Evolutionary conservation across 2,888 invertebrate genomes (phyloP), one percentile per base, ranked within the genome.

Genomic region (Physocephala rufipes): DNA sequence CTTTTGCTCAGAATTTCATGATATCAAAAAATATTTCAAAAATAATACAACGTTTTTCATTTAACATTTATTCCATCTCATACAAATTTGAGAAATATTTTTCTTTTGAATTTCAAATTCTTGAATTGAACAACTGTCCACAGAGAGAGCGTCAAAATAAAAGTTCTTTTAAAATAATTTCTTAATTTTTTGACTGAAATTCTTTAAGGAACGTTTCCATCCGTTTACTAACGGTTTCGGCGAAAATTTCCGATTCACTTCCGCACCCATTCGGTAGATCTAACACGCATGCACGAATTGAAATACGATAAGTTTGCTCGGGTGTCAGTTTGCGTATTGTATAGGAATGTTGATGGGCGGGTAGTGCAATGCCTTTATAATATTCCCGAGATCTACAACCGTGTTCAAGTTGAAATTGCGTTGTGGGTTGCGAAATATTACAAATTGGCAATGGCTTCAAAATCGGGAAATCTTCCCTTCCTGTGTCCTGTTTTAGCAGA

Each of bases 221-320:
- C 36, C 78, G 78, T 69, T 76, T 78, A 47, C 78, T 72, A 0
- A 81, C 67, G 0, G 80, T 77, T 36, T 80, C 76, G 0, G 77
- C 75, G n/a, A 67, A 62, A 51, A 79, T 72, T 1, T 65, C 64
- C n/a, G 68, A 74, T 1, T 81, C 83, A 0, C 73, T 74, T n/a
- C 85, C 84, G 55, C 85, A 84, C 0, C 80, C 81, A 67, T 82
- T 83, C 30, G 73, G 13, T 43, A 85, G 67, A 2, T 71, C 77
- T 0, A 75, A 73, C 0, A 80, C 81, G 73, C 85, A 85, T 2
- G 85, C 85, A 0, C 81, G 78, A 0, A 85, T 70, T n/a, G 78
- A 76, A 9, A 85, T 74, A 12, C 77, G 77, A 75, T 85, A 85
- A 2, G 71, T 74, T 43, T 73, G 70, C 19, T 77, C 69, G 1